These are phyloP conservation scores for Timema cristinae DNA, from an alignment of 2,888 invertebrate genomes.

Conservation along the genomic window DNA sequence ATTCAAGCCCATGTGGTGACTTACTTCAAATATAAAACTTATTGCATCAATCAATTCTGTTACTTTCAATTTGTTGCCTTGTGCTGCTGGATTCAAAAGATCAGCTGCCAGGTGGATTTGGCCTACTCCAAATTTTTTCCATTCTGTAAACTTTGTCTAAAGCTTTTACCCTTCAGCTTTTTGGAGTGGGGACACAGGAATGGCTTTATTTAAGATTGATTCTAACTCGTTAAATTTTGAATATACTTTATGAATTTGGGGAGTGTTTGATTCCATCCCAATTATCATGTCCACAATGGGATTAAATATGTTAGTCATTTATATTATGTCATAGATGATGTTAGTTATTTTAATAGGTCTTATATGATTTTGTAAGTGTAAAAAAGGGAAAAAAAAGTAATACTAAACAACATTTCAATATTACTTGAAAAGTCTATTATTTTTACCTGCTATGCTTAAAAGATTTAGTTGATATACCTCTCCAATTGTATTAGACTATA, in stretches of 20 bases:
- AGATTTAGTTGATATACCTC: too few species aligned
- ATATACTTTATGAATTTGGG: slow-evolving; percentile 1
- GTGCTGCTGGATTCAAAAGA: slow-evolving; percentile 13
- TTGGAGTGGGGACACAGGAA: slow-evolving; percentile 9
- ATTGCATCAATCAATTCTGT: slow-evolving; percentile 1
- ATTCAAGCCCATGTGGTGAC: slow-evolving; percentile 14
- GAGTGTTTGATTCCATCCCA: not conserved
- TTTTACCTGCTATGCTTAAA: too few species aligned
- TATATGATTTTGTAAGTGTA: too few species aligned
- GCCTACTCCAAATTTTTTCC: slow-evolving; percentile 7
- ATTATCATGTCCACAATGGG: slow-evolving; percentile 8
- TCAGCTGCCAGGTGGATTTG: slow-evolving; percentile 5
- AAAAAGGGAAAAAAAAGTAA: too few species aligned
- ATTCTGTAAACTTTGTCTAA: not conserved
- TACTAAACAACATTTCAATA: too few species aligned
- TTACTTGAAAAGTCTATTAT: too few species aligned
- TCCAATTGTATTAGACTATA: too few species aligned
- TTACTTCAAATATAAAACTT: slow-evolving; percentile 9
- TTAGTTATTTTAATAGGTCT: too few species aligned
- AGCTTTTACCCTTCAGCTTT: not conserved
- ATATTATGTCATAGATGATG: too few species aligned
- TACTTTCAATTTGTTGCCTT: slow-evolving; percentile 11
- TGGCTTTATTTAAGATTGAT: not conserved
- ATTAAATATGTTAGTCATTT: slow-evolving; percentile 3
- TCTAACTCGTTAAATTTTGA: not conserved